These are phyloP conservation scores for Triplophysa siluroides DNA, from an alignment of 2,113 vertebrate species.

Conservation along the genomic window DNA sequence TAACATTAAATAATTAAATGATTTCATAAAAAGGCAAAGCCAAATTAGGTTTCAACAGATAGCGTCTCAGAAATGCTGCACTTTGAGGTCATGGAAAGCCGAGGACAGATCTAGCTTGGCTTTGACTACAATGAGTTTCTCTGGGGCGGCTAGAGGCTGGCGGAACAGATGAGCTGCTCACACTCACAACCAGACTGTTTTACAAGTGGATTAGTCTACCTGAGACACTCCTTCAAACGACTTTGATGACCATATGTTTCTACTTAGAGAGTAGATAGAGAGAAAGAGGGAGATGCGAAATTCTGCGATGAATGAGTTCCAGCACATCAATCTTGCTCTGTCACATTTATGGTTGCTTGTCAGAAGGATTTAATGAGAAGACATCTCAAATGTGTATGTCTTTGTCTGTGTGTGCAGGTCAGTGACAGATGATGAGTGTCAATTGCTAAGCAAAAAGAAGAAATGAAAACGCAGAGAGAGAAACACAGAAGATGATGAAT, in stretches of 20 bases:
- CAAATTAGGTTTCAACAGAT: neutral
- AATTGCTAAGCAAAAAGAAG: constrained; percentile 20
- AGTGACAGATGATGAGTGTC: constrained; percentile 15
- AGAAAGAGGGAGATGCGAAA: constrained; percentile 45
- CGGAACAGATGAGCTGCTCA: constrained; percentile 52
- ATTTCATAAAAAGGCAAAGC: neutral
- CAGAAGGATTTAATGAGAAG: constrained; percentile 47
- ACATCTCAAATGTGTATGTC: constrained; percentile 12
- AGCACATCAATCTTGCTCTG: constrained; percentile 37
- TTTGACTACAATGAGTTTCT: neutral
- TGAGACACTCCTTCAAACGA: constrained; percentile 56
- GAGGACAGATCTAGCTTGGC: neutral
- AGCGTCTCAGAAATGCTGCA: neutral
- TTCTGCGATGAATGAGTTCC: constrained; percentile 28
- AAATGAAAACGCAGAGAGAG: constrained; percentile 36
- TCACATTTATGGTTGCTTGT: constrained; percentile 48
- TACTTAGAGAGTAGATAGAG: constrained; percentile 14
- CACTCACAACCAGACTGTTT: constrained; percentile 51
- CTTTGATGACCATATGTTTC: constrained; percentile 60
- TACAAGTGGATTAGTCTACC: constrained; percentile 67
- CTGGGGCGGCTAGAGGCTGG: constrained; percentile 42
- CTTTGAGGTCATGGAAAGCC: neutral
- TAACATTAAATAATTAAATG: neutral
- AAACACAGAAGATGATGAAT: constrained; percentile 58
- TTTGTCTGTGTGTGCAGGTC: neutral